Conservation (phyloP, 2,797 vertebrate species). For the Etheostoma perlongum region DNA sequence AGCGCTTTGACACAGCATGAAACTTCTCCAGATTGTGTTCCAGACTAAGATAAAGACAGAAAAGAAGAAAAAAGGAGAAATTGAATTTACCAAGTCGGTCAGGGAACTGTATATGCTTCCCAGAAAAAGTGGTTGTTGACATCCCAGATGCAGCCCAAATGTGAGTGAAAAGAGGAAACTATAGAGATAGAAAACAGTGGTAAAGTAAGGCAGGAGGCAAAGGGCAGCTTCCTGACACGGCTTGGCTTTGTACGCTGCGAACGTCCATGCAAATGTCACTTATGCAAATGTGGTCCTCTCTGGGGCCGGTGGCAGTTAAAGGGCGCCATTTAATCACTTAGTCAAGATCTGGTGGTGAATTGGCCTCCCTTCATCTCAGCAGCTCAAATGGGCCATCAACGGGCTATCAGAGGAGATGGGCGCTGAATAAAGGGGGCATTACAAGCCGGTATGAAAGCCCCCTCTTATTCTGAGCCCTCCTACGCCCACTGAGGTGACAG, state of each 20-base stretch:
- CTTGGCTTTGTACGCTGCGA: slow-evolving; percentile 59
- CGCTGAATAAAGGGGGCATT: slow-evolving; percentile 67
- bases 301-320: slow-evolving; percentile 58
- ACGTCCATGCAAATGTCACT: slow-evolving; percentile 61
- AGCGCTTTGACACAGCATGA: slow-evolving; percentile 2
- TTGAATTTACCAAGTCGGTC: not conserved
- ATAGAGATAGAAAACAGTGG: slow-evolving; percentile 4
- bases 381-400: slow-evolving; percentile 50
- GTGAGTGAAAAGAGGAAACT: slow-evolving; percentile 43
- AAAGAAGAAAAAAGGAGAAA: not conserved
- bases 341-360: slow-evolving; percentile 55
- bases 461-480: slow-evolving; percentile 60
- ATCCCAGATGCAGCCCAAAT: not conserved
- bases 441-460: slow-evolving; percentile 61
- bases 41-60: not conserved
- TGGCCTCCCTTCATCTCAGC: slow-evolving; percentile 53
- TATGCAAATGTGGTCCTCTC: slow-evolving; percentile 69
- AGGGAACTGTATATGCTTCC: not conserved
- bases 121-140: slow-evolving; percentile 1
- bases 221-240: slow-evolving; percentile 64
- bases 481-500: slow-evolving; percentile 74
- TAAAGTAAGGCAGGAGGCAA: slow-evolving; percentile 34
- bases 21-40: not conserved
- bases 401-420: slow-evolving; percentile 45
- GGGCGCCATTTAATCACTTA: slow-evolving; percentile 71